phyloP scores from a whole-genome alignment of 2,797 vertebrate genomes.

The Prionace glauca region DNA sequence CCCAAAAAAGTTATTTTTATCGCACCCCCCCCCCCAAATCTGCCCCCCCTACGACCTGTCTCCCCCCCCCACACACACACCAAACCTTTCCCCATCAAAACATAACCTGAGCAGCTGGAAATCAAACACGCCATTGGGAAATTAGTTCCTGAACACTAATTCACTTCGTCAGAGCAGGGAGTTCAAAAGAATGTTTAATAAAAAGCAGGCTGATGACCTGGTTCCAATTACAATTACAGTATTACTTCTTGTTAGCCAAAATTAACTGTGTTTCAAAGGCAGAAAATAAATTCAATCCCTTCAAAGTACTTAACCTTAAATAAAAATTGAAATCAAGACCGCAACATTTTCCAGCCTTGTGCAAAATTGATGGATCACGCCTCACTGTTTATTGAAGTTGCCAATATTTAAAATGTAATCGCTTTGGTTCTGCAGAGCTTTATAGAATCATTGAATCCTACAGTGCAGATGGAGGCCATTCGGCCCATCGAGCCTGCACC shows the following conservation, averaged over 20 bases:
- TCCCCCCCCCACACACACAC: too few species aligned
- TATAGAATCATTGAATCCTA: too few species aligned
- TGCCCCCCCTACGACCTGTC: too few species aligned
- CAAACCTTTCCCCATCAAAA: background rate
- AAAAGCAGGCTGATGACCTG: slow-evolving; percentile 46
- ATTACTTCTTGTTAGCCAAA: slow-evolving; percentile 20
- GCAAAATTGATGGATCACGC: background rate
- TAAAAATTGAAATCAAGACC: background rate
- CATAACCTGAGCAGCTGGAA: slow-evolving; percentile 9
- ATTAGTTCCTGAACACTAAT: slow-evolving; percentile 47
- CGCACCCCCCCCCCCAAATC: too few species aligned
- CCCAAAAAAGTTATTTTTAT: background rate
- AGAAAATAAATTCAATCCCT: slow-evolving; percentile 21
- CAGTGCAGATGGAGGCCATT: too few species aligned
- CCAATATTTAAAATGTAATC: background rate
- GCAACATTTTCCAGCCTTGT: background rate
- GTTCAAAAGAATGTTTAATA: slow-evolving; percentile 39
- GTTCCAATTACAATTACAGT: slow-evolving; percentile 47
- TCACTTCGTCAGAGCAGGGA: slow-evolving; percentile 44
- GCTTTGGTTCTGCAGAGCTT: background rate
- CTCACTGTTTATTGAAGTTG: background rate
- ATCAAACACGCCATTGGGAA: slow-evolving; percentile 52
- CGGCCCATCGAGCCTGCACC: too few species aligned
- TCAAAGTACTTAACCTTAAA: background rate
- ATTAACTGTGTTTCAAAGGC: slow-evolving; percentile 30